These are phyloP conservation scores for Geothlypis trichas DNA, from an alignment of 2,113 vertebrate genomes.

Conservation along the genomic window DNA sequence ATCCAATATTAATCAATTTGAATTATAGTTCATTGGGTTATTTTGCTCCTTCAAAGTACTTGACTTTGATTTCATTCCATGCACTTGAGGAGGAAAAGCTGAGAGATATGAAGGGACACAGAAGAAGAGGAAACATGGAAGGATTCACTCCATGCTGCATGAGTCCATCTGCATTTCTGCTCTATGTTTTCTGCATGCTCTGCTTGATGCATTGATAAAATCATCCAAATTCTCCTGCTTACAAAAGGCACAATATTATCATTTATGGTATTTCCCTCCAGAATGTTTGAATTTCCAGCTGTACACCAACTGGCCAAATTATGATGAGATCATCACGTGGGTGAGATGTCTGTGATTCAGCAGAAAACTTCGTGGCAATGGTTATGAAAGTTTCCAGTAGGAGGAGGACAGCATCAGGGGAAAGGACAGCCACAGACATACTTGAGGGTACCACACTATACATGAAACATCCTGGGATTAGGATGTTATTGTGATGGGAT, in stretches of 20 bases:
- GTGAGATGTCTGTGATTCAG: neutral
- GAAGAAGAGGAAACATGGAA: neutral
- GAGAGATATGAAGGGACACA: neutral
- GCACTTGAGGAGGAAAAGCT: neutral
- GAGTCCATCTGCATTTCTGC: neutral
- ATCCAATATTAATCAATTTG: conserved; percentile 21
- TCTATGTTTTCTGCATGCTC: neutral
- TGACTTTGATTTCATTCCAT: neutral
- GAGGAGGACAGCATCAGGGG: neutral
- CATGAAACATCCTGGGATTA: conserved; percentile 37
- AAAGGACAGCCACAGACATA: neutral
- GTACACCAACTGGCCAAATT: neutral
- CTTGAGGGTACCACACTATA: neutral
- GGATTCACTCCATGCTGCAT: neutral
- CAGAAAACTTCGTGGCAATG: neutral
- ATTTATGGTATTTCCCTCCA: neutral
- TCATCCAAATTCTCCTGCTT: neutral
- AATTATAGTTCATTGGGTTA: neutral
- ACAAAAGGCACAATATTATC: neutral
- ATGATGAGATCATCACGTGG: neutral
- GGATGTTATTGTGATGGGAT: neutral
- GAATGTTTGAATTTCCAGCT: neutral
- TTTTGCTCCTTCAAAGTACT: neutral
- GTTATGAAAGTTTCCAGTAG: neutral
- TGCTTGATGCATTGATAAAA: neutral